These are phyloP conservation scores for Nerophis ophidion DNA, from an alignment of 2,113 vertebrate genomes.

Conservation along the genomic window DNA sequence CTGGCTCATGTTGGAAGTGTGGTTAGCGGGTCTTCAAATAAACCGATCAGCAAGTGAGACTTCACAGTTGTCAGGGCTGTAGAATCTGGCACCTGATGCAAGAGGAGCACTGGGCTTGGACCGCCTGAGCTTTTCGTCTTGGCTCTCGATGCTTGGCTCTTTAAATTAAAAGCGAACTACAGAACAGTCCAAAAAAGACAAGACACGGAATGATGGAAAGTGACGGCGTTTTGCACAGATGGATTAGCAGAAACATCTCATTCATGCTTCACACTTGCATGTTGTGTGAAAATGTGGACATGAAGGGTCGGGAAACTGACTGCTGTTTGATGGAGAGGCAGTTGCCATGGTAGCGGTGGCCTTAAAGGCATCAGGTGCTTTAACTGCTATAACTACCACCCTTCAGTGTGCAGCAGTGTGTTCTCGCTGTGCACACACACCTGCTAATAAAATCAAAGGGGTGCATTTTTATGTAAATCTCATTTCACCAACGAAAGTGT, in stretches of 20 bases:
- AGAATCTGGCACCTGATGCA: conserved; percentile 33
- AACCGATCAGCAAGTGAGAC: conserved; percentile 30
- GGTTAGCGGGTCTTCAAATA: conserved; percentile 54
- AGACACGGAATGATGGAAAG: conserved; percentile 1
- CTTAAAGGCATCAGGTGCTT: conserved; percentile 38
- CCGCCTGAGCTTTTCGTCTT: conserved; percentile 23
- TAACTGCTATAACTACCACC: conserved; percentile 27
- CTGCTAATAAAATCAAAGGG: conserved; percentile 8
- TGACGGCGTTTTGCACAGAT: not conserved
- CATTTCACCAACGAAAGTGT: conserved; percentile 3
- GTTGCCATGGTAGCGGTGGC: conserved; percentile 58
- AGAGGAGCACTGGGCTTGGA: conserved; percentile 16
- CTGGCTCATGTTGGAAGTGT: conserved; percentile 55
- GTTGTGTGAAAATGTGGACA: conserved; percentile 8
- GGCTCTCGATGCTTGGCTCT: conserved; percentile 1
- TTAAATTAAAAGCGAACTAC: conserved; percentile 34
- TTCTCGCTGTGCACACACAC: conserved; percentile 2
- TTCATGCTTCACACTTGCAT: conserved; percentile 7
- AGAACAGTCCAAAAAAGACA: not conserved
- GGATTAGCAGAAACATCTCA: conserved; percentile 1
- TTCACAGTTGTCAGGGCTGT: conserved; percentile 33
- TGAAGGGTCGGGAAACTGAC: conserved; percentile 14
- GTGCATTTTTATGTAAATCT: conserved; percentile 16
- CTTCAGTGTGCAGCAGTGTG: conserved; percentile 12
- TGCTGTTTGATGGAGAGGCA: conserved; percentile 36